Evolutionary conservation across 2,113 vertebrate genomes (phyloP).

Genomic region (Caretta caretta): DNA sequence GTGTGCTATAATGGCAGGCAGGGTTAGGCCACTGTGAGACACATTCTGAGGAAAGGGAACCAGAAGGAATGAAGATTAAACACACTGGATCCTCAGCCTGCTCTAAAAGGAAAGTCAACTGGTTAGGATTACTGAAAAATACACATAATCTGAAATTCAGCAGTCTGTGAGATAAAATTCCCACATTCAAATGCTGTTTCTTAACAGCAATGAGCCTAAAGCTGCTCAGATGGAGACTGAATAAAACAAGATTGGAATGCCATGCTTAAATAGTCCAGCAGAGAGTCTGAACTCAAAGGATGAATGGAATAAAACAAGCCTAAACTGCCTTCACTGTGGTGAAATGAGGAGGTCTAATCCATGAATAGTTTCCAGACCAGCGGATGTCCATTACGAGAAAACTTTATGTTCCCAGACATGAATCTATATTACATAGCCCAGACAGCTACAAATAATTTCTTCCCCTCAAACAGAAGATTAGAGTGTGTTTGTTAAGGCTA

Average conservation of each 20-base stretch:
- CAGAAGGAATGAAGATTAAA: neutral
- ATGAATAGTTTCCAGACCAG: neutral
- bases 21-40: neutral
- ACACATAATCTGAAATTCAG: neutral
- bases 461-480: neutral
- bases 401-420: neutral
- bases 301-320: neutral
- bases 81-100: neutral
- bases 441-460: neutral
- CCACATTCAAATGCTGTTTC: neutral
- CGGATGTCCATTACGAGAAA: neutral
- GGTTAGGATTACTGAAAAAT: neutral
- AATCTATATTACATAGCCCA: neutral
- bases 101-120: neutral
- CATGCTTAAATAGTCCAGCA: neutral
- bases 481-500: neutral
- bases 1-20: neutral
- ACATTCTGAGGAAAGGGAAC: neutral
- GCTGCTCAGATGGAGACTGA: neutral
- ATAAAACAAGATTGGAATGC: neutral
- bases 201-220: neutral
- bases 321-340: neutral
- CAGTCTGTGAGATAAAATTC: too few species aligned
- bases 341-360: neutral
- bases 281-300: neutral